Base-by-base conservation (phyloP, 2,888 invertebrate genomes). In the Caenorhabditis auriculariae region DNA sequence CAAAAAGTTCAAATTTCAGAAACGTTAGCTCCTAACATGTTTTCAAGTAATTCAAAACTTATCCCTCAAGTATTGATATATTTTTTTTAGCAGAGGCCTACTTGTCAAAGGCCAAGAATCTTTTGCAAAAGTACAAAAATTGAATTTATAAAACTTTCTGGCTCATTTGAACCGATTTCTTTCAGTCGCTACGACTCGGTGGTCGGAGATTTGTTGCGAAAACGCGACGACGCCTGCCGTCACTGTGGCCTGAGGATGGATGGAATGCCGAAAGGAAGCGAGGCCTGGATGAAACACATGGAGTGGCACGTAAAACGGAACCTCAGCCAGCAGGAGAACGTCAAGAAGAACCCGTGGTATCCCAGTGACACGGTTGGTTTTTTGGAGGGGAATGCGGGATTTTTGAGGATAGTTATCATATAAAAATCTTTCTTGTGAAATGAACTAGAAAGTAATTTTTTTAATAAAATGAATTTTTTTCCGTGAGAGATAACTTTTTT, bases 271-370 rank as follows among this genome's bases (percentile, higher is more conserved):
- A 50, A 29, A 42, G 47, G 54, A 43, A 51, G 60, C 28, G 38
- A 60, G 51, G 58, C 59, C 47, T 56, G 59, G 61, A 41, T 46
- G 38, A 52, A 91, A 82, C 98, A 99, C 84, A 87, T 96, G 60
- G 96, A 98, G 85, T 96, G 96, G 95, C 98, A 98, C 85, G 96
- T 96, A 85, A 85, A 93, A 0, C 91, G 92, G 83, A 96, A 96
- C 32, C 55, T 74, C 19, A 41, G 44, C 28, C 53, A 51, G 17
- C 44, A 52, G 28, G 60, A 50, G 9, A 27, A 45, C 15, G 28
- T 43, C 3, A 29, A 44, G 17, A 48, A 47, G 24, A 47, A 56
- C 6, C 23, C 35, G 19, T 63, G 63, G 63, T 63, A 58, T 37
- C 55, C 58, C 26, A 21, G n/a, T n/a, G n/a, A n/a, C n/a, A n/a